Base-by-base conservation (phyloP, 2,888 invertebrate species). In the Anoplius nigerrimus region DNA sequence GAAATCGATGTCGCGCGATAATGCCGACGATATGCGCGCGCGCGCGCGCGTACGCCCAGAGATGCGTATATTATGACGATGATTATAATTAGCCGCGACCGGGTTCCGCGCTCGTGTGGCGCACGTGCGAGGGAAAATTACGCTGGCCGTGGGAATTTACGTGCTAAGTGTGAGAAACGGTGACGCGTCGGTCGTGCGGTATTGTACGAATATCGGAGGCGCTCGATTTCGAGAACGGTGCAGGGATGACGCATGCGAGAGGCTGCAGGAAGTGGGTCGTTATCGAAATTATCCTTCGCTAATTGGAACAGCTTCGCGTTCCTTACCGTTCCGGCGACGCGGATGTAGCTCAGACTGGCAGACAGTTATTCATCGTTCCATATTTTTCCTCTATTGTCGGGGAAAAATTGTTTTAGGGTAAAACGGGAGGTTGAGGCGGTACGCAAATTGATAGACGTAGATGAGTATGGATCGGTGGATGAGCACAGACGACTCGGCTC, bases 1-100 rank as follows among this genome's bases (percentile, higher is more conserved):
- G 85, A 86, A 85, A 87, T 81, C 81, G 84, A 85, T 84, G 85
- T 83, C 82, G 84, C 83, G 81, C 84, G 86, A 85, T 86, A 86
- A 75, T 76, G 69, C 74, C 76, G 76, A 76, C 73, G 75, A 80
- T 84, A 81, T 63, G 48, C 66, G 57, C 70, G 67, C 54, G 69
- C 57, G 58, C 63, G 65, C 24, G 62, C 53, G 66, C 67, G 42
- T 48, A 62, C 48, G 13, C n/a, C n/a, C n/a, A n/a, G n/a, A 48
- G 48, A 20, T 42, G 48, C 20, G 57, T 63, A 61, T 58, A 34
- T 34, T 34, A 34, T 34, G 34, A 64, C 55, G 80, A 68, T 79
- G 77, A 84, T 84, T 84, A 82, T 76, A 77, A 83, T 84, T 84
- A 78, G 80, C 75, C 80, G 66, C 69, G 78, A 67, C 69, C 77